Conservation (phyloP, 2,888 invertebrate genomes). For the Mimumesa dahlbomi region DNA sequence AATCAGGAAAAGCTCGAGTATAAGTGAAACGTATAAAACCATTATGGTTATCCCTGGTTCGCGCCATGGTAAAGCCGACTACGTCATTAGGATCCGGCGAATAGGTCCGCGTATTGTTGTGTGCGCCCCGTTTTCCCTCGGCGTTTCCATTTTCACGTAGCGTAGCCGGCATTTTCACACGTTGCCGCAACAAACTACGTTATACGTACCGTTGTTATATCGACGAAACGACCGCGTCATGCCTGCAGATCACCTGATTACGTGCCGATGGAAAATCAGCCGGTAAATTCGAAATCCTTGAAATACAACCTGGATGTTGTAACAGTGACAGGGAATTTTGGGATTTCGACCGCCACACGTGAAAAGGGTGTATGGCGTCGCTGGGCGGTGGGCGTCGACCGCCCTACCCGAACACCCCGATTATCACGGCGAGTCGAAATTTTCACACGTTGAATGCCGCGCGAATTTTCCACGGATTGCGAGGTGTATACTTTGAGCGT, state of each 20-base stretch:
- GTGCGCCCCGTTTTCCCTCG: constrained; percentile 14
- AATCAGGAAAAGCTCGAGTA: constrained; percentile 58
- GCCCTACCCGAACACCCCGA: too few species aligned
- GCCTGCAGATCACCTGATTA: constrained; percentile 49
- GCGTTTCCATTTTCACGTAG: constrained; percentile 48
- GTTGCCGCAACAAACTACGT: constrained; percentile 24
- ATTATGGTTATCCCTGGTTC: constrained; percentile 68
- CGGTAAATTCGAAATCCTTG: too few species aligned
- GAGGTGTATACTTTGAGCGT: too few species aligned
- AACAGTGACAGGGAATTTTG: too few species aligned
- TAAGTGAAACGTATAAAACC: constrained; percentile 74
- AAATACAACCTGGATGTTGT: too few species aligned
- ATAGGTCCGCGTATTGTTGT: constrained; percentile 57
- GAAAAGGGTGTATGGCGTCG: too few species aligned
- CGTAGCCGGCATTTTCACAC: constrained; percentile 43
- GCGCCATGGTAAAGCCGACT: constrained; percentile 64
- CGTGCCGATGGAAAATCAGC: constrained; percentile 37
- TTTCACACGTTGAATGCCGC: too few species aligned
- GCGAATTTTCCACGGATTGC: too few species aligned
- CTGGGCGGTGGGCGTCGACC: too few species aligned
- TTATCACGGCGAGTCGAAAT: too few species aligned
- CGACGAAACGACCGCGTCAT: constrained; percentile 43
- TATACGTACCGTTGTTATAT: constrained; percentile 46
- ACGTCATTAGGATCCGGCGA: constrained; percentile 69
- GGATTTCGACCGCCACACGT: too few species aligned